A percentile compares a stretch with the other conserved stretches of the same genome.
phyloP scores from a whole-genome alignment of 1,140 invertebrate species.

The Drosophila suzukii region DNA sequence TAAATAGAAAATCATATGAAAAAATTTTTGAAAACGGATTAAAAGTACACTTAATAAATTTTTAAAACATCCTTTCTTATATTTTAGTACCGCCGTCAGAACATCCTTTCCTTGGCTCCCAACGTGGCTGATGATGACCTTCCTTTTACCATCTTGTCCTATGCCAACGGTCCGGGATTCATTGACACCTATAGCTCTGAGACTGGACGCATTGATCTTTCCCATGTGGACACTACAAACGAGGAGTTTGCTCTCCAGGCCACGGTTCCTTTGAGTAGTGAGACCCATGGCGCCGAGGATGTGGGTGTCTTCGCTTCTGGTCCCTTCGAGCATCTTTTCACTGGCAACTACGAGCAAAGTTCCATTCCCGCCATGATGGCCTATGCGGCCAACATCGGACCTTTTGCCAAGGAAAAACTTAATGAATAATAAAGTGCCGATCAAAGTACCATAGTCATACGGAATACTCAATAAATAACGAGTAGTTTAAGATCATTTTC shows the following conservation, averaged over 20 bases:
- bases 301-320: slow-evolving; percentile 88
- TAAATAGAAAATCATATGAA: background rate
- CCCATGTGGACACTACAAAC: slow-evolving; percentile 44
- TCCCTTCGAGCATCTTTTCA: slow-evolving; percentile 88
- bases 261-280: slow-evolving; percentile 85
- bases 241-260: slow-evolving; percentile 84
- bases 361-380: slow-evolving; percentile 88
- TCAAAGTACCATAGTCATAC: slow-evolving; percentile 18
- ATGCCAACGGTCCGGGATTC: slow-evolving; percentile 89
- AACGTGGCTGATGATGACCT: slow-evolving; percentile 84
- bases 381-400: slow-evolving; percentile 85
- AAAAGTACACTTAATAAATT: too few relatives aligned
- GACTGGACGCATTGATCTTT: slow-evolving; percentile 58
- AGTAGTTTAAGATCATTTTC: slow-evolving; percentile 5
- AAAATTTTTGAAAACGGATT: too few relatives aligned
- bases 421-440: slow-evolving; percentile 22
- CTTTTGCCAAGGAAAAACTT: slow-evolving; percentile 61
- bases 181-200: slow-evolving; percentile 55
- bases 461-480: slow-evolving; percentile 34
- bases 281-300: slow-evolving; percentile 90
- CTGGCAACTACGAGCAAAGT: slow-evolving; percentile 87
- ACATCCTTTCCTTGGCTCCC: slow-evolving; percentile 86
- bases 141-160: slow-evolving; percentile 90
- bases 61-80: background rate
- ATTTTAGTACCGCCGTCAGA: slow-evolving; percentile 85